phyloP scores from a whole-genome alignment of 2,888 invertebrate genomes.

The Lottia scabra region DNA sequence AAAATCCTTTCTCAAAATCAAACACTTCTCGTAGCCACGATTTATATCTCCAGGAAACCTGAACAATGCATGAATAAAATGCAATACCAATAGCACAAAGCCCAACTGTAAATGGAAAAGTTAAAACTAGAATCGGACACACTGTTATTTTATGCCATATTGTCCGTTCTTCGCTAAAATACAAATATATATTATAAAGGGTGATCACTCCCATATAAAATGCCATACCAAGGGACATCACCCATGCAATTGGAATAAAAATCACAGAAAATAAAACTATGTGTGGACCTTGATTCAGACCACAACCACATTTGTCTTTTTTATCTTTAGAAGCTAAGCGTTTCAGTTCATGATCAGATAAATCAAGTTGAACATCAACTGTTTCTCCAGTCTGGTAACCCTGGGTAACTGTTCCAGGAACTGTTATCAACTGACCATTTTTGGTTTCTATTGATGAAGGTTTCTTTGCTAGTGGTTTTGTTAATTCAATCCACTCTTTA shows the following conservation, averaged over 20 bases:
- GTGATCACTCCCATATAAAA: constrained; percentile 82
- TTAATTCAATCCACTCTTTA: constrained; percentile 32
- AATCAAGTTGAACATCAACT: constrained; percentile 75
- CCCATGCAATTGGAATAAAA: constrained; percentile 77
- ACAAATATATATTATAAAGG: constrained; percentile 82
- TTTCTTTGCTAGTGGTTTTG: constrained; percentile 25
- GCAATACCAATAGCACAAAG: constrained; percentile 77
- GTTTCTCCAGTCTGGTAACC: constrained; percentile 40
- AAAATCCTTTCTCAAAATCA: constrained; percentile 84
- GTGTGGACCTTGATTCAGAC: constrained; percentile 76
- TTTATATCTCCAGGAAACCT: constrained; percentile 78
- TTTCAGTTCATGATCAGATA: constrained; percentile 79
- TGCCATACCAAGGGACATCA: constrained; percentile 77
- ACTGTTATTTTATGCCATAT: constrained; percentile 76
- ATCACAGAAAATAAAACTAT: constrained; percentile 76
- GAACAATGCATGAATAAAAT: constrained; percentile 77
- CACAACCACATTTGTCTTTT: constrained; percentile 52
- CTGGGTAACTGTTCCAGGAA: constrained; percentile 78
- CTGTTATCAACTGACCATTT: constrained; percentile 70
- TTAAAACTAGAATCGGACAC: constrained; percentile 78
- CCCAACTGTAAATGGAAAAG: constrained; percentile 79
- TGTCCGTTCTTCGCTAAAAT: constrained; percentile 78
- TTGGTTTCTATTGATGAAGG: constrained; percentile 16
- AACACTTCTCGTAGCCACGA: constrained; percentile 80
- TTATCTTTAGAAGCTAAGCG: constrained; percentile 73